Conservation (phyloP, 2,113 vertebrate species). For the Rhynchomys soricoides region DNA sequence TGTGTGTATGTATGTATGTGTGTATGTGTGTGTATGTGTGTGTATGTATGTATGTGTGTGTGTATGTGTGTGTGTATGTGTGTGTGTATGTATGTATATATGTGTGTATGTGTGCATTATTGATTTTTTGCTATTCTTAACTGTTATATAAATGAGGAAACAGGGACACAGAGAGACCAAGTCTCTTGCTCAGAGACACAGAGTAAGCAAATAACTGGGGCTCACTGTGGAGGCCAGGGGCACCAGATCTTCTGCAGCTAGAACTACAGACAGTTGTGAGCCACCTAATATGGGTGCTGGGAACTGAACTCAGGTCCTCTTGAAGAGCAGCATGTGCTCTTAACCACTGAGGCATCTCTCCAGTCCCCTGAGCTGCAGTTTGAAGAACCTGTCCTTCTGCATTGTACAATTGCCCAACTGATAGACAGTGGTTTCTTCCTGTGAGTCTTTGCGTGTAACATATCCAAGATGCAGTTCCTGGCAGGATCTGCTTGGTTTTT, state of each 20-base stretch:
- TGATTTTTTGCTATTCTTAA: not conserved
- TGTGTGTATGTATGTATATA: not conserved
- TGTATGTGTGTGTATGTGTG: too few species aligned
- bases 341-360: not conserved
- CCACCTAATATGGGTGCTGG: not conserved
- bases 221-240: not conserved
- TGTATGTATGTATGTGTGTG: not conserved
- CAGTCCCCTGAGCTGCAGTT: not conserved
- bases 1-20: too few species aligned
- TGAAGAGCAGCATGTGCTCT: not conserved
- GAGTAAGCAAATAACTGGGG: too few species aligned
- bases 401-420: not conserved
- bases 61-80: not conserved
- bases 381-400: not conserved
- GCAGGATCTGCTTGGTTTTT: not conserved
- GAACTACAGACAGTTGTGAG: not conserved
- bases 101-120: not conserved
- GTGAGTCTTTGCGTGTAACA: not conserved
- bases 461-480: rapidly evolving
- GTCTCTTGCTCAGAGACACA: not conserved
- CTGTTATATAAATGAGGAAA: not conserved
- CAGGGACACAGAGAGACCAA: not conserved
- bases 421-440: rapidly evolving
- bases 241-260: not conserved
- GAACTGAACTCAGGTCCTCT: not conserved